Evolutionary conservation across 2,888 invertebrate genomes (phyloP), one percentile per base, ranked within the genome.

Genomic region (Raillietiella orientalis): DNA sequence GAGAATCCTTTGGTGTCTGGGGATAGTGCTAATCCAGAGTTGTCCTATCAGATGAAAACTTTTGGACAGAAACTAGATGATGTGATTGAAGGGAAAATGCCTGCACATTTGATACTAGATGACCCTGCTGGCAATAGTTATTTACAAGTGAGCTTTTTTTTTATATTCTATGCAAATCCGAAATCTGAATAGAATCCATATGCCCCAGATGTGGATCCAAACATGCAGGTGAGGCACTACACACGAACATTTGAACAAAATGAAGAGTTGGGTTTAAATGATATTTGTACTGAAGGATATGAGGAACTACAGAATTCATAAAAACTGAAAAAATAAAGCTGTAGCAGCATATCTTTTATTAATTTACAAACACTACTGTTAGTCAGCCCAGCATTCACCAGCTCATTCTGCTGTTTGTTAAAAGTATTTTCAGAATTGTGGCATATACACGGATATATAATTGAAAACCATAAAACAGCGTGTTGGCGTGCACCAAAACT

Each of bases 51-150:
- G 24, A 49, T 82, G 38, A 38, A 56, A 2, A 40, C 40, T 3
- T 72, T 87, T 44, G 44, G 70, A 11, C 39, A 45, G 0, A 53
- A 62, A 34, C 49, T 84, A 28, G 57, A 67, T 23, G 49, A 60
- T 27, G 59, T 75, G 8, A 41, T 74, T 12, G 47, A 53, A 1
- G 57, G 66, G 2, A 47, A 59, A 35, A 44, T 47, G 6, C 37
- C 51, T 4, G 55, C 71, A 1, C 79, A 79, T 1, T 35, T 96
- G 2, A 44, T 90, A 3, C 49, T 96, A 33, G 79, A 93, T 45
- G 96, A 96, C 52, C 84, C 93, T 2, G 77, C 90, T 5, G 96
- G 96, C 1, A 93, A 93, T 48, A 87, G 84, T 33, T 93, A 87
- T 42, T 57, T 93, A 22, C 75, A 79, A 52, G 58, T 56, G 36